Evolutionary conservation across 2,888 invertebrate species (phyloP).

Genomic region (Penaeus monodon): DNA sequence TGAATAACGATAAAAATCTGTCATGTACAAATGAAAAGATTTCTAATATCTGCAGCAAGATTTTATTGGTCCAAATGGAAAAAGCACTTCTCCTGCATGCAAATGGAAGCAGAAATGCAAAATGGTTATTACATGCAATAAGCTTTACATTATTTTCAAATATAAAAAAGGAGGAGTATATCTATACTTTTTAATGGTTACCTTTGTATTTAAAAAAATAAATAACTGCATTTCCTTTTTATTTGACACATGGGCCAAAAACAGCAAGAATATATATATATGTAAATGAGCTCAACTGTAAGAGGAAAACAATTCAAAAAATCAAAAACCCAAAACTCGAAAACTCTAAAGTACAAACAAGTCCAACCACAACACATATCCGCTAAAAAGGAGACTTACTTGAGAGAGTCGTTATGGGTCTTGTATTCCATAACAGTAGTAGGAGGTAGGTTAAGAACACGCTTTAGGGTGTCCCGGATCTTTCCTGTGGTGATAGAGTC

Average conservation of each 20-base stretch:
- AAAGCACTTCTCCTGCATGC: conserved; percentile 17
- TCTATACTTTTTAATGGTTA: no score
- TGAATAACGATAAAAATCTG: no score
- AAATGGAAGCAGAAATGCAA: conserved; percentile 13
- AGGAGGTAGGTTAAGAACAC: conserved; percentile 93
- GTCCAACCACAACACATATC: not conserved
- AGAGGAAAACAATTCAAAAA: not conserved
- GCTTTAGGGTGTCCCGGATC: conserved; percentile 93
- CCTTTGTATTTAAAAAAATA: not conserved
- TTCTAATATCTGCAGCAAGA: not conserved
- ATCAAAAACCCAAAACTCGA: no score
- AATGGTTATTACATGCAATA: conserved; percentile 24
- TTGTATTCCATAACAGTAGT: conserved; percentile 94
- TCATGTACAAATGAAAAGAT: no score
- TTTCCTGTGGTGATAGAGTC: conserved; percentile 89
- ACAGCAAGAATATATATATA: not conserved
- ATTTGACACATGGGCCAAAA: not conserved
- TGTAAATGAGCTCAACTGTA: not conserved
- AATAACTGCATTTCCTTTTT: conserved; percentile 9
- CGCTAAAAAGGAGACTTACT: conserved; percentile 39
- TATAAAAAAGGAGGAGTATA: no score
- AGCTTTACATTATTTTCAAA: no score
- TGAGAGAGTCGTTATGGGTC: conserved; percentile 71
- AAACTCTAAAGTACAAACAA: no score
- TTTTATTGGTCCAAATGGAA: not conserved